Evolutionary conservation across 53 echinoderm and acorn worm genomes (phyloP), one percentile per base, ranked within the genome.

Genomic region (Henricia sp.): DNA sequence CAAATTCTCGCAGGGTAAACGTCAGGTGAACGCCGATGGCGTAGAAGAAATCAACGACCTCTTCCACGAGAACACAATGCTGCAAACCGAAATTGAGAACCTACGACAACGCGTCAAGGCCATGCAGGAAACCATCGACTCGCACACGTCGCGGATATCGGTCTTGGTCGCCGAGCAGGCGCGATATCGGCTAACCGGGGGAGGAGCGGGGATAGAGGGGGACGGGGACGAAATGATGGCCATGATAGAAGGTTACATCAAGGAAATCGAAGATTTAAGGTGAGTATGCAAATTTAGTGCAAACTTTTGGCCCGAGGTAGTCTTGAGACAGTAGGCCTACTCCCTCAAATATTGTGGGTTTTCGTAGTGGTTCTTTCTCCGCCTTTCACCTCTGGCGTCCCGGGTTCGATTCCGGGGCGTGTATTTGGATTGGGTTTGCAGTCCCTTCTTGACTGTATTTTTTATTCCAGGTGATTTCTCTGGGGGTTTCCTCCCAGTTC

Each of bases 1-100:
- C n/a, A n/a, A n/a, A n/a, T 17, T 17, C 17, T 83, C 37, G 13
- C 88, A 93, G 97, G 97, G 97, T 78, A 96, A 96, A 83, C 74
- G 94, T 23, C 83, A 68, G 21, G 83, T 96, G 21, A 91, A 91
- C 53, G 85, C 87, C 9, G 90, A 96, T 16, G 97, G 97, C 20
- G 97, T 96, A 17, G 97, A 96, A 60, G 91, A 96, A 87, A 90
- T 96, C 58, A 96, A 96, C 60, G 97, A 96, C 55, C 92, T 96
- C 21, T 96, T 96, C 71, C 97, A 96, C 67, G 97, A 96, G 74
- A 96, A 96, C 88, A 96, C 97, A 0, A 92, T 96, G 97, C 85
- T 96, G 1, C 97, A 96, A 73, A 90, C 88, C 29, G 97, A 96
- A 64, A 85, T 69, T 0, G 72, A 85, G 6, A 92, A 91, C 66